Base-by-base conservation (phyloP, 2,888 invertebrate genomes). In the Caenorhabditis sp. region DNA sequence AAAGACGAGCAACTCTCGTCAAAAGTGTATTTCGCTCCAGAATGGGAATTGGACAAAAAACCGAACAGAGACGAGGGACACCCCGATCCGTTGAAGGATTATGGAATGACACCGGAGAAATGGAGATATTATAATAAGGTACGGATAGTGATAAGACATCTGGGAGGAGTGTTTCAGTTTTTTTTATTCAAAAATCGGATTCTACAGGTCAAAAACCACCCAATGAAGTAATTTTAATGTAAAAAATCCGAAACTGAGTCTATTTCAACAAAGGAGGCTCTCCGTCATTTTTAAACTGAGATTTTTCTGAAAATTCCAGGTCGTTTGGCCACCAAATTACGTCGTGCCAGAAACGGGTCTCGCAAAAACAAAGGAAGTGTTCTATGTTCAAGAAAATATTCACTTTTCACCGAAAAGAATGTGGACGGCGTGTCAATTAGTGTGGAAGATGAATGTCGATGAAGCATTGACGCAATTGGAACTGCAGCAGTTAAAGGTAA, bases 121-220 rank as follows among this genome's bases (percentile, higher is more conserved):
- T 87, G 87, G 87, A 85, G 87, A 60, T 84, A 87, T 69, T 84
- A 87, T 72, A 87, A 87, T 69, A 85, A 86, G 73, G 84, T 73
- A 17, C 56, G 49, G 12, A 54, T 7, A 17, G 54, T 27, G 43
- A 23, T 2, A 54, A 14, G 5, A 20, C 1, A 53, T 43, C 27
- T 27, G n/a, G 58, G 27, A 5, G 3, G 27, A 20, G 20, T 4
- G 3, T n/a, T n/a, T n/a, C n/a, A n/a, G n/a, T n/a, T n/a, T n/a
- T n/a, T n/a, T n/a, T n/a, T n/a, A n/a, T n/a, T n/a, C n/a, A n/a
- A n/a, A n/a, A n/a, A n/a, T n/a, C n/a, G n/a, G n/a, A n/a, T n/a
- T n/a, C n/a, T n/a, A n/a, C n/a, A n/a, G n/a, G n/a, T n/a, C n/a
- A n/a, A n/a, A n/a, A n/a, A n/a, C n/a, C n/a, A n/a, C n/a, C n/a